These are phyloP conservation scores for Globodera ellingtonae DNA, from an alignment of 1,140 invertebrate species.

Conservation along the genomic window DNA sequence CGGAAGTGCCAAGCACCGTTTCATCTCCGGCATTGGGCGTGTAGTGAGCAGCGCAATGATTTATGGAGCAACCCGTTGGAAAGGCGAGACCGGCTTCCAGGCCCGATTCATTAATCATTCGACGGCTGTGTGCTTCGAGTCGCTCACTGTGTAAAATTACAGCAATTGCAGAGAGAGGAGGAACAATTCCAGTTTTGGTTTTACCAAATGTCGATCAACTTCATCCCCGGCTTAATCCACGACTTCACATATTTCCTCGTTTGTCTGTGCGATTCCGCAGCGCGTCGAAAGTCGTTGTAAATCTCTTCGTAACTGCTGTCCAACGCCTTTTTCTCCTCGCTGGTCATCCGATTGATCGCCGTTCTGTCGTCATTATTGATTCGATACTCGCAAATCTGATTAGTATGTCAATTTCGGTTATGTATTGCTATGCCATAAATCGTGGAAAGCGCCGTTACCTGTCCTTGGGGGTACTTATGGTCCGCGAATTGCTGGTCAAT, in stretches of 20 bases:
- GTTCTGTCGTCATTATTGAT: constrained; percentile 53
- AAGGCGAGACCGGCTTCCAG: constrained; percentile 94
- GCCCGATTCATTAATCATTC: constrained; percentile 90
- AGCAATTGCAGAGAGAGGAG: neutral
- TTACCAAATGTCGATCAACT: constrained; percentile 94
- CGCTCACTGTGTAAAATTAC: constrained; percentile 73
- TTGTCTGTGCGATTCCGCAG: constrained; percentile 93
- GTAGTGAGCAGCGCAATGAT: constrained; percentile 98
- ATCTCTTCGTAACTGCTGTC: constrained; percentile 75
- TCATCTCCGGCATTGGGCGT: constrained; percentile 97
- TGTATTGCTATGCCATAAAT: neutral
- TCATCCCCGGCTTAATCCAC: constrained; percentile 96
- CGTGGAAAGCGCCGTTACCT: neutral
- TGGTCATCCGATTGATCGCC: constrained; percentile 68
- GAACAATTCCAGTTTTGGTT: neutral
- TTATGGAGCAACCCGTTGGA: constrained; percentile 96
- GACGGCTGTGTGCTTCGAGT: constrained; percentile 85
- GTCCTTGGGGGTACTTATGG: constrained; percentile 49
- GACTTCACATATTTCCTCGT: constrained; percentile 85
- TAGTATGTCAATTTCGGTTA: neutral
- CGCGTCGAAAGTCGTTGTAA: constrained; percentile 88
- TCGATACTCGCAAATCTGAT: constrained; percentile 51
- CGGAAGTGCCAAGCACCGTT: constrained; percentile 90
- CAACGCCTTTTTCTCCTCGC: constrained; percentile 81
- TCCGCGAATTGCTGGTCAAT: constrained; percentile 56